Conservation (phyloP, 2,888 invertebrate species). For the Octonoba sinensis region DNA sequence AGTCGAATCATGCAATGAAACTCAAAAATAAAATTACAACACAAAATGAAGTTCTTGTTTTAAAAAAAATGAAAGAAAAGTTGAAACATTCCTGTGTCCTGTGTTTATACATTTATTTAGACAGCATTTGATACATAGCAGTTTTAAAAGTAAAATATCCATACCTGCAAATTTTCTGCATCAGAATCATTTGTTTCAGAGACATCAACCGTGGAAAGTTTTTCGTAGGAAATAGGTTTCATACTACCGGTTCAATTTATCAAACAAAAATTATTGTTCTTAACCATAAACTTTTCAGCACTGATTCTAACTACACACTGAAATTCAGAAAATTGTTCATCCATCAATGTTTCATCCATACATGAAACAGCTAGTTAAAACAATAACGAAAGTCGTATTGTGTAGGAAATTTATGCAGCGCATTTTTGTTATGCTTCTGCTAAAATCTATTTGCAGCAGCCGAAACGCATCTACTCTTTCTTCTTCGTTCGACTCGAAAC, state of each 20-base stretch:
- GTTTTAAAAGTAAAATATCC: no score
- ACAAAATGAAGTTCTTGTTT: no score
- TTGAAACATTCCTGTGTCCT: no score
- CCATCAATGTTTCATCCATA: no score
- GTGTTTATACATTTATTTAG: no score
- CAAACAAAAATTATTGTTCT: neutral
- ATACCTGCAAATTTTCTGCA: neutral
- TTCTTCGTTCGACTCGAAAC: conserved; percentile 31
- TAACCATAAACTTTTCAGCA: neutral
- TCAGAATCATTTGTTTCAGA: conserved; percentile 6
- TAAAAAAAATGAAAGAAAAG: no score
- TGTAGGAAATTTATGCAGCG: neutral
- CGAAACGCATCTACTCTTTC: conserved; percentile 4
- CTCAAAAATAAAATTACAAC: no score
- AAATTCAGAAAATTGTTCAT: no score
- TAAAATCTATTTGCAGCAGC: conserved; percentile 35
- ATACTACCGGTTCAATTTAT: conserved; percentile 13
- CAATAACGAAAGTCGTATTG: no score
- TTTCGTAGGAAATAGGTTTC: conserved; percentile 47
- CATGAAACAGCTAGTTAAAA: no score
- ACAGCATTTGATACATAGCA: no score
- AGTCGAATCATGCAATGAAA: no score
- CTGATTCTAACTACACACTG: neutral
- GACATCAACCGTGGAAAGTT: conserved; percentile 24
- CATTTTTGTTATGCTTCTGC: conserved; percentile 28